These are phyloP conservation scores for Anguilla pacifica DNA, from an alignment of 2,797 vertebrate species.

Conservation along the genomic window DNA sequence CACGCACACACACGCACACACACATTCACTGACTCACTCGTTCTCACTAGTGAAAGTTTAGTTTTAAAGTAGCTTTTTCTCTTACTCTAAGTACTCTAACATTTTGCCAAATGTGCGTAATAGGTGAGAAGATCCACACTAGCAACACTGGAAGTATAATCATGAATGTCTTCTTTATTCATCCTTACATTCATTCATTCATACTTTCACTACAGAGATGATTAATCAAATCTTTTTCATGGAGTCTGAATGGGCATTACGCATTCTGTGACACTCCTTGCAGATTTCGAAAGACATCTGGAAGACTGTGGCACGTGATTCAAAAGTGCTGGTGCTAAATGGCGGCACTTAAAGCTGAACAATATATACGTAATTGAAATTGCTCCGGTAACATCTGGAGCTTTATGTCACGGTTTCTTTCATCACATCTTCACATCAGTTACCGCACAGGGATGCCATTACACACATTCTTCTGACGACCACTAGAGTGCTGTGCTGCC, in stretches of 20 bases:
- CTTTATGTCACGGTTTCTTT: conserved; percentile 51
- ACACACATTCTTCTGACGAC: conserved; percentile 65
- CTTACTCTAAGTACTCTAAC: background rate
- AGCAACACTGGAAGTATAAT: conserved; percentile 1
- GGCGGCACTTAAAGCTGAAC: conserved; percentile 33
- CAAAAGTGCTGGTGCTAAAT: conserved; percentile 12
- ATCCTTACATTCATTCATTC: conserved; percentile 42
- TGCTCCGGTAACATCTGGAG: conserved; percentile 54
- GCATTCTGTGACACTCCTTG: conserved; percentile 33
- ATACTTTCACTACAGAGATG: conserved; percentile 43
- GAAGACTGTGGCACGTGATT: conserved; percentile 25
- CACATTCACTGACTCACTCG: background rate
- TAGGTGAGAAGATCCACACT: background rate
- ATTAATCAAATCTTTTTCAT: conserved; percentile 55
- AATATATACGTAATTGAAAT: conserved; percentile 61
- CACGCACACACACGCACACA: background rate
- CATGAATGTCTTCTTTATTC: conserved; percentile 33
- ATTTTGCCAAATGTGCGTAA: background rate
- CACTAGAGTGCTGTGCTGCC: conserved; percentile 83
- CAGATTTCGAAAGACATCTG: conserved; percentile 35
- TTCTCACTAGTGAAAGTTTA: background rate
- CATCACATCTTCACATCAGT: conserved; percentile 36
- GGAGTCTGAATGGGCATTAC: conserved; percentile 44
- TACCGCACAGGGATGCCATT: conserved; percentile 21
- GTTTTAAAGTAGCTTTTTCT: background rate